Evolutionary conservation across 2,797 vertebrate species (phyloP).

Genomic region (Thaleichthys pacificus): DNA sequence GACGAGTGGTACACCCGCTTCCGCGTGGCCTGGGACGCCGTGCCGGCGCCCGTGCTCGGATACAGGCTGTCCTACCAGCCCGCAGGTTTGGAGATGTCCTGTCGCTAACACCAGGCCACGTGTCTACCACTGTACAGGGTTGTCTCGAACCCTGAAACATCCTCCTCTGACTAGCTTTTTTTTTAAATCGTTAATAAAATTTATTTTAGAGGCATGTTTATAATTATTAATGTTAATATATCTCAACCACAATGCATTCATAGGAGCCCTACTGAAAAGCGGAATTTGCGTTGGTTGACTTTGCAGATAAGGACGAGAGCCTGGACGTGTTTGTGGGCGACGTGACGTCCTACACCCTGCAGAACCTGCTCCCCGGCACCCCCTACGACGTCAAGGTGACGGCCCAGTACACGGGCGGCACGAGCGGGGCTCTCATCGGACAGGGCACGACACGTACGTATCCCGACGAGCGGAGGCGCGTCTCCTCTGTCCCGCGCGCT

Average conservation of each 20-base stretch:
- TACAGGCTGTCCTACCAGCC: constrained; percentile 92
- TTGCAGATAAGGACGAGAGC: constrained; percentile 76
- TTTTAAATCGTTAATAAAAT: too few relatives aligned
- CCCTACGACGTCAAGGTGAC: constrained; percentile 89
- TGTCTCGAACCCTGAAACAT: not conserved
- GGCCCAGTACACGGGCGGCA: constrained; percentile 88
- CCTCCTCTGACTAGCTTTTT: not conserved
- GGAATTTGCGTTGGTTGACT: not conserved
- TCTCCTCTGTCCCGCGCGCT: too few relatives aligned
- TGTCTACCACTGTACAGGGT: not conserved
- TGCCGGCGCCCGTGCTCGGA: constrained; percentile 86
- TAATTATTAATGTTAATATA: too few relatives aligned
- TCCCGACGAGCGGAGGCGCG: not conserved
- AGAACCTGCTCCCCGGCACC: constrained; percentile 91
- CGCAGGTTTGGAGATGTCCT: constrained; percentile 72
- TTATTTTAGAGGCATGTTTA: too few relatives aligned
- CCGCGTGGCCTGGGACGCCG: constrained; percentile 93
- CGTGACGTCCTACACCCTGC: constrained; percentile 86
- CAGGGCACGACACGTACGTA: constrained; percentile 92
- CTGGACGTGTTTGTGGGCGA: constrained; percentile 93
- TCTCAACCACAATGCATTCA: not conserved
- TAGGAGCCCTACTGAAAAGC: not conserved
- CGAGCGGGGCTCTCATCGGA: constrained; percentile 82
- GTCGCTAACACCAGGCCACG: not conserved
- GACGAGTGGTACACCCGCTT: constrained; percentile 98